Conservation (phyloP, 2,888 invertebrate species). For the Brenthis ino region DNA sequence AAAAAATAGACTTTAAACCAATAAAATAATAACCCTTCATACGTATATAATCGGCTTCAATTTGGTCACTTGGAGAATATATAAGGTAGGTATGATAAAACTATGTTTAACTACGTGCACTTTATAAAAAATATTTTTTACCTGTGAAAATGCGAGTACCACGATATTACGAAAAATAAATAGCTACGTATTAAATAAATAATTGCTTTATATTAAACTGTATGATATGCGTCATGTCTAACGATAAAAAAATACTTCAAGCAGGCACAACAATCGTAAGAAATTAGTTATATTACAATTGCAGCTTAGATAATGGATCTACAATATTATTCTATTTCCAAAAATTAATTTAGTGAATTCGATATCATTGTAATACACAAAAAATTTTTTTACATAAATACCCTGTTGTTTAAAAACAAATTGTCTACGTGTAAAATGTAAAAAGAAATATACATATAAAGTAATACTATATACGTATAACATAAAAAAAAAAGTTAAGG, state of each 20-base stretch:
- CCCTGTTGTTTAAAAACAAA: constrained; percentile 22
- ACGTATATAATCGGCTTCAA: constrained; percentile 30
- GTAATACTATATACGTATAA: constrained; percentile 1
- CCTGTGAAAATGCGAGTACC: constrained; percentile 30
- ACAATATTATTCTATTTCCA: constrained; percentile 15
- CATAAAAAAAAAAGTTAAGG: constrained; percentile 6
- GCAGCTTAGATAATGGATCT: constrained; percentile 21
- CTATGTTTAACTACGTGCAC: constrained; percentile 54
- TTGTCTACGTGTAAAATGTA: constrained; percentile 7
- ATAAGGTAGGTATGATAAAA: constrained; percentile 51
- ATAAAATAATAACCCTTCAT: constrained; percentile 4
- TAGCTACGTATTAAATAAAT: constrained; percentile 39
- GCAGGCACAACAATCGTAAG: constrained; percentile 24
- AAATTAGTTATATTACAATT: constrained; percentile 25
- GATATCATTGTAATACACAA: constrained; percentile 14
- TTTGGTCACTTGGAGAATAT: constrained; percentile 75
- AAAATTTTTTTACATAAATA: constrained; percentile 20
- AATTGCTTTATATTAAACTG: constrained; percentile 55
- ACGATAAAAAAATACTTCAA: constrained; percentile 25
- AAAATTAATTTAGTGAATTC: constrained; percentile 21
- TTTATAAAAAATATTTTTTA: constrained; percentile 35
- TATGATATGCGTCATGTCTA: constrained; percentile 39
- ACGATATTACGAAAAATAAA: constrained; percentile 31
- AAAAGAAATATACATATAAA: constrained; percentile 9
- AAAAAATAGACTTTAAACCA: constrained; percentile 1